phyloP scores from a whole-genome alignment of 2,113 vertebrate genomes.

The Ophiodon elongatus region DNA sequence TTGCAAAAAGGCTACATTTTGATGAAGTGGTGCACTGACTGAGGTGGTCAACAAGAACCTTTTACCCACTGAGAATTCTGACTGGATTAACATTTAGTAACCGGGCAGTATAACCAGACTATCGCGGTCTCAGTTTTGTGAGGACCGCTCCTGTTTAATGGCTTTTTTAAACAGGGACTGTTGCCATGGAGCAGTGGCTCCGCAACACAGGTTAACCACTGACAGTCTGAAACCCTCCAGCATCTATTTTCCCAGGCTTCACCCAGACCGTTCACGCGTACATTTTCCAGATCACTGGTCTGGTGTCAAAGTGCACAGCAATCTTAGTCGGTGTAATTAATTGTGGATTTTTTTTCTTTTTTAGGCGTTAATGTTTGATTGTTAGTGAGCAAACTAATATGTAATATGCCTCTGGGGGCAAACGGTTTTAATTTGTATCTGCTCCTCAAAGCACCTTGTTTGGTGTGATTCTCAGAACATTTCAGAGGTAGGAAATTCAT shows the following conservation, averaged over 20 bases:
- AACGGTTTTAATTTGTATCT: conserved; percentile 19
- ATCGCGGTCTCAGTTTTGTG: background rate
- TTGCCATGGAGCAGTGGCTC: background rate
- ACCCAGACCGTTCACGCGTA: background rate
- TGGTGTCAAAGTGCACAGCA: conserved; percentile 16
- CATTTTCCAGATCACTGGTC: conserved; percentile 34
- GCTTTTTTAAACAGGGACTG: background rate
- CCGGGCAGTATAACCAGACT: background rate
- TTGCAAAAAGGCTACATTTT: background rate
- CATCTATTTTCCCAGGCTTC: conserved; percentile 36
- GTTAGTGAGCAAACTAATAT: background rate
- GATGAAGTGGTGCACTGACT: background rate
- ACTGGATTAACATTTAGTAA: background rate
- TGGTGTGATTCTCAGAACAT: background rate
- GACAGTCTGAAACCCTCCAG: background rate
- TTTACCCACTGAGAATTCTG: background rate
- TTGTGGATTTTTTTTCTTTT: conserved; percentile 7
- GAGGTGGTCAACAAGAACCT: background rate
- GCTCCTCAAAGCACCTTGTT: conserved; percentile 2
- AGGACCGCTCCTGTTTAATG: background rate
- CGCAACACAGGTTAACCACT: conserved; percentile 3
- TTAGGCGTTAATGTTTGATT: conserved; percentile 49
- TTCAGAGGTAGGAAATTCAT: background rate
- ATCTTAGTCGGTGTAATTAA: conserved; percentile 6
- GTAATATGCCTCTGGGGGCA: background rate